Conservation (phyloP, 2,888 invertebrate species). For the Pseudococcus longispinus region DNA sequence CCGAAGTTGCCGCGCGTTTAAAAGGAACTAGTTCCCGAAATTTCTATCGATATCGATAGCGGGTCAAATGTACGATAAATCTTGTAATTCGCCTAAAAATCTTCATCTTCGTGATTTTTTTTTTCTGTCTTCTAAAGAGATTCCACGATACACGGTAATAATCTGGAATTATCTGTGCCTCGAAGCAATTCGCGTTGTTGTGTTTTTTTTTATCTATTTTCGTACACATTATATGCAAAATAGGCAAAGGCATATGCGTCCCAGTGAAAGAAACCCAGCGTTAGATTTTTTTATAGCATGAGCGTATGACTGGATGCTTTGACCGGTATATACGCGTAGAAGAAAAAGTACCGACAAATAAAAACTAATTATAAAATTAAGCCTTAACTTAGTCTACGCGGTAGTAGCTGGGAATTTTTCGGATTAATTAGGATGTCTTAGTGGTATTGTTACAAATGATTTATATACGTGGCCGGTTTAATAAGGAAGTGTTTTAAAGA, state of each 20-base stretch:
- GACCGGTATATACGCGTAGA: neutral
- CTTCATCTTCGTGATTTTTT: neutral
- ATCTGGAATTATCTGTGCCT: constrained; percentile 22
- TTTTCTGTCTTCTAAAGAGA: neutral
- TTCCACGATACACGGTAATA: neutral
- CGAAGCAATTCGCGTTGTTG: neutral
- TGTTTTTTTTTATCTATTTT: neutral
- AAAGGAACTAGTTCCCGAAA: constrained; percentile 10
- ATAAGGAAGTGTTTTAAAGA: neutral
- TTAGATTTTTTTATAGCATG: neutral
- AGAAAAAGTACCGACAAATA: neutral
- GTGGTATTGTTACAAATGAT: constrained; percentile 17
- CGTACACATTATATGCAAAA: constrained; percentile 20
- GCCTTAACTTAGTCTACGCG: neutral
- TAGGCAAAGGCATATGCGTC: neutral
- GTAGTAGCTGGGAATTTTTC: neutral
- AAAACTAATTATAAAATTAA: constrained; percentile 1
- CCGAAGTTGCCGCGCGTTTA: neutral
- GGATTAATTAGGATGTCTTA: constrained; percentile 28
- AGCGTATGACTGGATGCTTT: neutral
- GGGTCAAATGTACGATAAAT: constrained; percentile 28
- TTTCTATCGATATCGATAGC: neutral
- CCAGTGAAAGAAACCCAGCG: neutral
- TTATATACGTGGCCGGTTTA: neutral
- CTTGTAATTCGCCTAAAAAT: neutral